A percentile compares a stretch with the other conserved stretches of the same genome.
Conservation (phyloP, 37 sponge, comb jelly and placozoan genomes). For the Ephydatia muelleri region DNA sequence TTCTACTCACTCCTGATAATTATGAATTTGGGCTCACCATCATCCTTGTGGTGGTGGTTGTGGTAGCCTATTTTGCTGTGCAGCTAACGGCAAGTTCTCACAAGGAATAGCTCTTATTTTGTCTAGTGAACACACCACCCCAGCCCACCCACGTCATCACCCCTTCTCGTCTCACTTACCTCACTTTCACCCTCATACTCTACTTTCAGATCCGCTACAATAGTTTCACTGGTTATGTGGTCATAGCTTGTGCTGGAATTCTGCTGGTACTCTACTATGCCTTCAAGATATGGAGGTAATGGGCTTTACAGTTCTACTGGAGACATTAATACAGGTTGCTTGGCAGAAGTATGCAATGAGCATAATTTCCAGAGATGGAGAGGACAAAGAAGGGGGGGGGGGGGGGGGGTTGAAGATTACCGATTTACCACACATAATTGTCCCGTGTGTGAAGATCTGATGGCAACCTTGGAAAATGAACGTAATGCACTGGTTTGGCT, state of each 20-base stretch:
- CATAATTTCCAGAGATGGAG: too few relatives aligned
- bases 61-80: slow-evolving; percentile 19
- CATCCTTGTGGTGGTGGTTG: not conserved
- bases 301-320: not conserved
- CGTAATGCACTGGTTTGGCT: too few relatives aligned
- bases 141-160: not conserved
- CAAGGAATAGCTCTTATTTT: not conserved
- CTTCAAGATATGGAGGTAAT: slow-evolving; percentile 60
- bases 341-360: too few relatives aligned
- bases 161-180: not conserved
- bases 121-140: not conserved
- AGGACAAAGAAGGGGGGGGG: too few relatives aligned
- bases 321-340: too few relatives aligned
- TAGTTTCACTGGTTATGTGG: slow-evolving; percentile 10
- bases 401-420: too few relatives aligned
- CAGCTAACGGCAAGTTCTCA: slow-evolving; percentile 28
- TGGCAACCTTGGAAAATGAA: too few relatives aligned
- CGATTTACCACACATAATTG: too few relatives aligned
- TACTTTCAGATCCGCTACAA: slow-evolving; percentile 29
- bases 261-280: slow-evolving; percentile 21
- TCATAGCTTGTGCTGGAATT: slow-evolving; percentile 14
- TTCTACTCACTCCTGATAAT: slow-evolving; percentile 19
- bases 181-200: not conserved
- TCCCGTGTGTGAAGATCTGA: too few relatives aligned
- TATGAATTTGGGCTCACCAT: slow-evolving; percentile 48